A percentile compares a stretch with the other conserved stretches of the same genome.
Evolutionary conservation across 2,888 invertebrate species (phyloP).

Genomic region (Stenichneumon culpator): DNA sequence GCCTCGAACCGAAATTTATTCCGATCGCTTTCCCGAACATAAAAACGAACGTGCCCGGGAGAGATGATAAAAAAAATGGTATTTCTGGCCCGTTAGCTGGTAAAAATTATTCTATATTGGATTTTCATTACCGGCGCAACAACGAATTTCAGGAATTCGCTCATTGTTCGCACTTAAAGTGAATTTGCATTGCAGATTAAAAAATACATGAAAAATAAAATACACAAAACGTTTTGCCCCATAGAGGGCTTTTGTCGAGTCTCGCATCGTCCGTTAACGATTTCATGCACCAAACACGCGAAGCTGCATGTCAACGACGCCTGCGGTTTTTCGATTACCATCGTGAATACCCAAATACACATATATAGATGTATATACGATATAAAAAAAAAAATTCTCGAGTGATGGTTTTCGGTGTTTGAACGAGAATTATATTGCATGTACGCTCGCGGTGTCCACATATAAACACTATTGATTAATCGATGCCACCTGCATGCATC

Average conservation of each 20-base stretch:
- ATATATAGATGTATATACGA: not conserved
- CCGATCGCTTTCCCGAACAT: not conserved
- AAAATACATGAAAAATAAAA: no score
- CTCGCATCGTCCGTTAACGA: not conserved
- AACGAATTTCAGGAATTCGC: no score
- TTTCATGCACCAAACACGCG: constrained; percentile 21
- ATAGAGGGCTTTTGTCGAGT: not conserved
- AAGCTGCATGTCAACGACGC: constrained; percentile 13
- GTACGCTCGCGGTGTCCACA: not conserved
- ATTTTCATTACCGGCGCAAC: not conserved
- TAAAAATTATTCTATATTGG: not conserved
- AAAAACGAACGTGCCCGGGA: not conserved
- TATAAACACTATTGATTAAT: constrained; percentile 34
- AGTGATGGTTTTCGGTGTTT: not conserved
- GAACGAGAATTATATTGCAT: not conserved
- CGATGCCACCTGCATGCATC: constrained; percentile 36
- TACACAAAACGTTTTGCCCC: no score
- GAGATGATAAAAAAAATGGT: not conserved
- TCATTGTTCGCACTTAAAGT: not conserved
- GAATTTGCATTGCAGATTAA: not conserved
- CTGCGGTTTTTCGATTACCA: constrained; percentile 27
- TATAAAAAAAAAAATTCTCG: not conserved
- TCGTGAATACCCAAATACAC: not conserved
- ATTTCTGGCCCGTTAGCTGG: not conserved
- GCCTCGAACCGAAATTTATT: not conserved